phyloP scores from a whole-genome alignment of 64 coral and sea anemone species.

The Dendrophyllia cribrosa region DNA sequence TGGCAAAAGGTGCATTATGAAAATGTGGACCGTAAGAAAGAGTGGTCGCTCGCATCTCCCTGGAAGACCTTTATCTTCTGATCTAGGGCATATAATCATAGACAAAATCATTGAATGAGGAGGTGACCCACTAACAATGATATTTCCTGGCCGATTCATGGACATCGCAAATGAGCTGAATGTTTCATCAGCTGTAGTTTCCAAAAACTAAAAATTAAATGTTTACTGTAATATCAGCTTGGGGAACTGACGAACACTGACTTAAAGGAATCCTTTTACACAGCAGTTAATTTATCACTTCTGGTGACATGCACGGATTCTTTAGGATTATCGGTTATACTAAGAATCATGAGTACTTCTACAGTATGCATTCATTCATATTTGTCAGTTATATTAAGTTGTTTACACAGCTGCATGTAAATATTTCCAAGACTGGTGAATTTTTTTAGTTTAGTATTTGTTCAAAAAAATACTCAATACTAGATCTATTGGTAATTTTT shows the following conservation, averaged over 20 bases:
- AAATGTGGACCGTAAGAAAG: not conserved
- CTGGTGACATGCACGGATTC: not conserved
- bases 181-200: constrained; percentile 15
- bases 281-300: no score
- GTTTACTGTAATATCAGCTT: no score
- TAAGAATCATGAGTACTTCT: not conserved
- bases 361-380: no score
- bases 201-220: constrained; percentile 53
- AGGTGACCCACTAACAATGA: constrained; percentile 40
- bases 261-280: constrained; percentile 2
- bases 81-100: not conserved
- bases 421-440: no score
- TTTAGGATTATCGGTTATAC: constrained; percentile 25
- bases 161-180: constrained; percentile 41
- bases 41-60: not conserved
- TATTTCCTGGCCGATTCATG: constrained; percentile 38
- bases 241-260: not conserved
- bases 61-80: not conserved
- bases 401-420: no score
- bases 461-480: no score
- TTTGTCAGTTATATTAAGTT: no score
- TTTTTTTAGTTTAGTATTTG: no score
- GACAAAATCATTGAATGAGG: constrained; percentile 39
- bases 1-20: no score
- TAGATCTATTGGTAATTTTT: no score